phyloP scores from a whole-genome alignment of 1,140 invertebrate species.

The Drosophila parvula region DNA sequence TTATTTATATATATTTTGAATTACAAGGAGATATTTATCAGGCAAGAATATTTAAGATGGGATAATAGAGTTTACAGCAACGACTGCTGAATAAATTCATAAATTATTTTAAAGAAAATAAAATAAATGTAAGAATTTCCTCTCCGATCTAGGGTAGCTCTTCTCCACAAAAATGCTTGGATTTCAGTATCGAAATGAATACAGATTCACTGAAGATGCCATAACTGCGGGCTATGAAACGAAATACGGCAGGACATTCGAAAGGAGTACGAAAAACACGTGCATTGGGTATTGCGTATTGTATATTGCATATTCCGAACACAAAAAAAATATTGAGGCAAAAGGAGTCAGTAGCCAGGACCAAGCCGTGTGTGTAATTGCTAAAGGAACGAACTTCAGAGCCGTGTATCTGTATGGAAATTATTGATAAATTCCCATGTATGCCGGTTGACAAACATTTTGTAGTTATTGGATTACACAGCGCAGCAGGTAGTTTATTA shows the following conservation, averaged over 20 bases:
- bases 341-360: not conserved
- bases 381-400: slow-evolving; percentile 35
- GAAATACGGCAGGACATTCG: slow-evolving; percentile 14
- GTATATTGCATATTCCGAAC: slow-evolving; percentile 15
- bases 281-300: slow-evolving; percentile 21
- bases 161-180: not conserved
- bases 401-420: slow-evolving; percentile 29
- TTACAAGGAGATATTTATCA: not conserved
- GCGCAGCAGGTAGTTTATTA: not conserved
- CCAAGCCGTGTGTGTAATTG: slow-evolving; percentile 39
- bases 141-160: not conserved
- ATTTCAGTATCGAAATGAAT: slow-evolving; percentile 3
- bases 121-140: not conserved
- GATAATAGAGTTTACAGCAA: not conserved
- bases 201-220: slow-evolving; percentile 16
- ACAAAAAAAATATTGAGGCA: slow-evolving; percentile 8
- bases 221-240: slow-evolving; percentile 30
- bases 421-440: slow-evolving; percentile 62
- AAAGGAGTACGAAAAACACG: slow-evolving; percentile 14
- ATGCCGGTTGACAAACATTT: slow-evolving; percentile 52
- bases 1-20: not conserved
- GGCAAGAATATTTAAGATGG: not conserved
- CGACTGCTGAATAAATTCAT: not conserved
- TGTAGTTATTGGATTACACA: slow-evolving; percentile 26
- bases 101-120: not conserved